phyloP scores from a whole-genome alignment of 1,140 invertebrate species.

The Drosophila ogumai region DNA sequence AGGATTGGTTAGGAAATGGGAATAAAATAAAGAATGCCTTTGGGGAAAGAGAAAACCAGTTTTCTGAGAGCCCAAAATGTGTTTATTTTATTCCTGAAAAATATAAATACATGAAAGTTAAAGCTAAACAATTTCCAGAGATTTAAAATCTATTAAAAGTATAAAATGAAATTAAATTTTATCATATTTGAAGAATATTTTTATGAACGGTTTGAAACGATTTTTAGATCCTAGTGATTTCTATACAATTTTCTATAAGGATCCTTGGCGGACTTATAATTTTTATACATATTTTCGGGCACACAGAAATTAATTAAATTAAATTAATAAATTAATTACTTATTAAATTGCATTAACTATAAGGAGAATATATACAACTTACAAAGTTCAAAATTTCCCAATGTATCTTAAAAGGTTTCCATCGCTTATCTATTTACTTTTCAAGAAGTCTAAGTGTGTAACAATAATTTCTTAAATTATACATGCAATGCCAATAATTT shows the following conservation, averaged over 20 bases:
- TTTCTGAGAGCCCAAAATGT: background rate
- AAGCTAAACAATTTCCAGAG: too few relatives aligned
- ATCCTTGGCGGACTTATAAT: background rate
- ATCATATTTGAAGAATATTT: background rate
- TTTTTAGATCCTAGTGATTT: background rate
- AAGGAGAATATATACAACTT: too few relatives aligned
- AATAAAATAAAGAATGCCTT: background rate
- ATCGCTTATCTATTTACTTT: background rate
- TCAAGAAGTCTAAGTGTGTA: background rate
- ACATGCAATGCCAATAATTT: background rate
- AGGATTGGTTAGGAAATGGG: background rate
- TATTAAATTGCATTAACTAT: too few relatives aligned
- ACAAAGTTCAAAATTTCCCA: too few relatives aligned
- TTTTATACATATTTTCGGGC: background rate
- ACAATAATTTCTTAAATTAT: too few relatives aligned
- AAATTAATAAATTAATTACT: too few relatives aligned
- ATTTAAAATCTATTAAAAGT: too few relatives aligned
- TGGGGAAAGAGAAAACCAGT: too few relatives aligned
- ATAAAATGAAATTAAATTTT: background rate
- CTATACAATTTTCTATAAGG: too few relatives aligned
- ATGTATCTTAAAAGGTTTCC: background rate
- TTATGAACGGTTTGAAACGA: background rate
- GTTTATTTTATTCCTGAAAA: background rate
- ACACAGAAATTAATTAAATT: too few relatives aligned
- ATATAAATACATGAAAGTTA: background rate